phyloP scores from a whole-genome alignment of 2,888 invertebrate species.

The Lagria hirta region DNA sequence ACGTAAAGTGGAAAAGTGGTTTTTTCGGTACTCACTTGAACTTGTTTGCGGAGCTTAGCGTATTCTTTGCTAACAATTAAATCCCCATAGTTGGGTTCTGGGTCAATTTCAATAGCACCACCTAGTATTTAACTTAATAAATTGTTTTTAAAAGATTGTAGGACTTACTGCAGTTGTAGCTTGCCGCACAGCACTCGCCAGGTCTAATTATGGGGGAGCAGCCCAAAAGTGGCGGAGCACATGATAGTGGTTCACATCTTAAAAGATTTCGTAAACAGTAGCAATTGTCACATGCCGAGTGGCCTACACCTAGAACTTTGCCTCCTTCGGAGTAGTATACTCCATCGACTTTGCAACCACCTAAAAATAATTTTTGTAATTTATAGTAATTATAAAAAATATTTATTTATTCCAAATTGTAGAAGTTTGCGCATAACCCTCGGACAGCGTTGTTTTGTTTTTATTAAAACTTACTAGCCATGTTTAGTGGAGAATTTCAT shows the following conservation, averaged over 20 bases:
- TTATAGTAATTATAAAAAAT: background rate
- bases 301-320: slow-evolving; percentile 61
- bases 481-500: too few species aligned
- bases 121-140: slow-evolving; percentile 46
- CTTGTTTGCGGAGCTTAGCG: slow-evolving; percentile 57
- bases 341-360: slow-evolving; percentile 66
- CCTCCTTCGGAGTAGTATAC: slow-evolving; percentile 70
- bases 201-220: slow-evolving; percentile 74
- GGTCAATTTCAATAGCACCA: slow-evolving; percentile 58
- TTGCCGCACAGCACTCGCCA: slow-evolving; percentile 82
- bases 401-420: background rate
- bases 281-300: slow-evolving; percentile 73
- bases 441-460: too few species aligned
- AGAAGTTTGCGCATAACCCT: too few species aligned
- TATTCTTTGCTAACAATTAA: slow-evolving; percentile 58
- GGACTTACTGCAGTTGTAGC: slow-evolving; percentile 75
- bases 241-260: slow-evolving; percentile 74
- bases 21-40: slow-evolving; percentile 27
- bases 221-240: slow-evolving; percentile 73
- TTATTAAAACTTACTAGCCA: too few species aligned
- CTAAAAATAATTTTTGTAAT: slow-evolving; percentile 27
- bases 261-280: slow-evolving; percentile 75
- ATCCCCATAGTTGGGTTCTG: slow-evolving; percentile 56
- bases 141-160: slow-evolving; percentile 9
- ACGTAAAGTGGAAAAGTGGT: slow-evolving; percentile 41